Evolutionary conservation across 2,888 invertebrate species (phyloP).

Genomic region (Dasysyrphus albostriatus): DNA sequence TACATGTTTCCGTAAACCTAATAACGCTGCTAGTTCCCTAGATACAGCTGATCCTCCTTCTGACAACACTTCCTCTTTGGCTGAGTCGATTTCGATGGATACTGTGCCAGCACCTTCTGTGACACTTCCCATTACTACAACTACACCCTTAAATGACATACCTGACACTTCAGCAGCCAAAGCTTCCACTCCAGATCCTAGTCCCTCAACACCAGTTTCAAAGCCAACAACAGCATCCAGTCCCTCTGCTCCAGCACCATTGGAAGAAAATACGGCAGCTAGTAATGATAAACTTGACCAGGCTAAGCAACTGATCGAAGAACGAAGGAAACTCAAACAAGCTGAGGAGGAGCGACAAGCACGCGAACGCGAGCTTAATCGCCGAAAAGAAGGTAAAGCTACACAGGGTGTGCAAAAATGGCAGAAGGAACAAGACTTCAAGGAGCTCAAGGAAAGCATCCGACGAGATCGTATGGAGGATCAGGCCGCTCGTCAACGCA

Average conservation of each 20-base stretch:
- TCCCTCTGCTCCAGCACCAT: neutral
- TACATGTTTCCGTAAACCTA: slow-evolving; percentile 40
- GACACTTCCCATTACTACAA: slow-evolving; percentile 30
- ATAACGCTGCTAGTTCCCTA: slow-evolving; percentile 2
- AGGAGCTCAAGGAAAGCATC: slow-evolving; percentile 85
- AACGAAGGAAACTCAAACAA: slow-evolving; percentile 87
- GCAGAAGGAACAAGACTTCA: slow-evolving; percentile 90
- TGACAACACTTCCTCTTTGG: slow-evolving; percentile 36
- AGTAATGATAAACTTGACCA: slow-evolving; percentile 83
- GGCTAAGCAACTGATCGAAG: slow-evolving; percentile 88
- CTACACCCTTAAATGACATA: neutral
- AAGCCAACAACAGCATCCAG: slow-evolving; percentile 8
- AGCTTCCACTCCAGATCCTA: neutral
- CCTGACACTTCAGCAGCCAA: neutral
- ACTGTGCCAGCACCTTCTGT: slow-evolving; percentile 26
- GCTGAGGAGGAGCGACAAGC: slow-evolving; percentile 88
- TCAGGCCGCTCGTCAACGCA: slow-evolving; percentile 89
- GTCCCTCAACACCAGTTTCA: neutral
- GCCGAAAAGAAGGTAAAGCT: slow-evolving; percentile 90
- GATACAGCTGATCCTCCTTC: slow-evolving; percentile 40
- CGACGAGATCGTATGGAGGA: slow-evolving; percentile 91
- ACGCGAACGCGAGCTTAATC: slow-evolving; percentile 87
- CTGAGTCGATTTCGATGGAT: slow-evolving; percentile 52
- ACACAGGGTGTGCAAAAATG: slow-evolving; percentile 88
- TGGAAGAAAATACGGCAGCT: slow-evolving; percentile 10